phyloP scores from a whole-genome alignment of 2,113 vertebrate genomes.

The Notarius lentiginosus region DNA sequence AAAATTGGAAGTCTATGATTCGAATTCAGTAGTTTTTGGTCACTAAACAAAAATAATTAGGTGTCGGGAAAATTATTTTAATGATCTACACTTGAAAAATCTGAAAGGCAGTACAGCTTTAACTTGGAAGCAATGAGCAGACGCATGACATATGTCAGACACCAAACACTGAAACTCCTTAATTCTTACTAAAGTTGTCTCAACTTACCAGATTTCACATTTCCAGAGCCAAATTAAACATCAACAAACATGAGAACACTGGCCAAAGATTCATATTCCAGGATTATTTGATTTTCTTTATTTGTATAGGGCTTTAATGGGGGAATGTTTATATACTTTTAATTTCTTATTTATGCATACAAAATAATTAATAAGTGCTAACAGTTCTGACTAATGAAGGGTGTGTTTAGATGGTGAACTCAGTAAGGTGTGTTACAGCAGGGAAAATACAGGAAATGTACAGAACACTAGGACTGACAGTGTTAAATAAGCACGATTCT shows the following conservation, averaged over 20 bases:
- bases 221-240: not conserved
- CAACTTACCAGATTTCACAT: not conserved
- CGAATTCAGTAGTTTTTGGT: no score
- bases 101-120: no score
- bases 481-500: not conserved
- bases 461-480: not conserved
- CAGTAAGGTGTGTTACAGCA: not conserved
- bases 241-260: not conserved
- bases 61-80: no score
- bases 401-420: not conserved
- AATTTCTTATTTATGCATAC: not conserved
- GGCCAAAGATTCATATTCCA: not conserved
- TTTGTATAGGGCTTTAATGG: not conserved
- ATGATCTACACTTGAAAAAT: no score
- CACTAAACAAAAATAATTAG: no score
- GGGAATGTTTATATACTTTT: not conserved
- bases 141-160: not conserved
- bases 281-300: not conserved
- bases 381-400: not conserved
- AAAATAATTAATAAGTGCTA: slow-evolving; percentile 12
- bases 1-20: no score
- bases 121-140: not conserved
- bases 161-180: slow-evolving; percentile 4
- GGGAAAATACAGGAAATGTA: not conserved
- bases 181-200: not conserved